Conservation (phyloP, 2,797 vertebrate genomes). For the Pipistrellus pygmaeus region DNA sequence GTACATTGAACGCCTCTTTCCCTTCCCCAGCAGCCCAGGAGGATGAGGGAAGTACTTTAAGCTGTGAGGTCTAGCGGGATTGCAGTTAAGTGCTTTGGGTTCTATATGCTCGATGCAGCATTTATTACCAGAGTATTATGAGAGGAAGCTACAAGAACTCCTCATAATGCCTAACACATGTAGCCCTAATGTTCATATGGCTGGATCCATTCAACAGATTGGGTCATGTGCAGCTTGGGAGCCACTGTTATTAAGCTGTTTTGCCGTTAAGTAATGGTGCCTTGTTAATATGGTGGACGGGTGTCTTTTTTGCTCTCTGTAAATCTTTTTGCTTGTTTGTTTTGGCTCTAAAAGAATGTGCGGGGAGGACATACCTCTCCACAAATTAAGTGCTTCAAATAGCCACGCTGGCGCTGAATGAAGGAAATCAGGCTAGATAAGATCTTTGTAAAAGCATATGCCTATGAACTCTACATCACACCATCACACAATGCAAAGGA, state of each 20-base stretch:
- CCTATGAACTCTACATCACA: conserved; percentile 58
- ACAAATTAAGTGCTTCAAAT: conserved; percentile 76
- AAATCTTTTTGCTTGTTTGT: conserved; percentile 62
- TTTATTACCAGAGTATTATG: conserved; percentile 84
- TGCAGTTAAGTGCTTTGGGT: conserved; percentile 78
- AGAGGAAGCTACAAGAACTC: conserved; percentile 80
- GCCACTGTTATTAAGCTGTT: conserved; percentile 81
- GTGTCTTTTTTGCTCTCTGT: conserved; percentile 73
- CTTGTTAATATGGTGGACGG: conserved; percentile 73
- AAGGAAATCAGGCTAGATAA: conserved; percentile 66
- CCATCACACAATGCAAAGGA: conserved; percentile 74
- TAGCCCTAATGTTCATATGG: conserved; percentile 80
- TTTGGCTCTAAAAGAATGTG: conserved; percentile 55
- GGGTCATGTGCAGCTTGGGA: conserved; percentile 77
- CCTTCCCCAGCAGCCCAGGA: conserved; percentile 62
- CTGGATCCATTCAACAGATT: conserved; percentile 76
- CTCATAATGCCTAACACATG: conserved; percentile 78
- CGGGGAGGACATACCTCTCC: conserved; percentile 60
- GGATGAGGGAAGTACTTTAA: conserved; percentile 64
- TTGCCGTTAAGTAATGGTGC: conserved; percentile 79
- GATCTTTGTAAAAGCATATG: conserved; percentile 72
- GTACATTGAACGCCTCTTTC: not conserved
- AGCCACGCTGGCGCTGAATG: conserved; percentile 63
- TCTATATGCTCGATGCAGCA: conserved; percentile 80
- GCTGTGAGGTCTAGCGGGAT: conserved; percentile 52